Evolutionary conservation across 2,797 vertebrate species (phyloP).

Genomic region (Lutjanus argentimaculatus): DNA sequence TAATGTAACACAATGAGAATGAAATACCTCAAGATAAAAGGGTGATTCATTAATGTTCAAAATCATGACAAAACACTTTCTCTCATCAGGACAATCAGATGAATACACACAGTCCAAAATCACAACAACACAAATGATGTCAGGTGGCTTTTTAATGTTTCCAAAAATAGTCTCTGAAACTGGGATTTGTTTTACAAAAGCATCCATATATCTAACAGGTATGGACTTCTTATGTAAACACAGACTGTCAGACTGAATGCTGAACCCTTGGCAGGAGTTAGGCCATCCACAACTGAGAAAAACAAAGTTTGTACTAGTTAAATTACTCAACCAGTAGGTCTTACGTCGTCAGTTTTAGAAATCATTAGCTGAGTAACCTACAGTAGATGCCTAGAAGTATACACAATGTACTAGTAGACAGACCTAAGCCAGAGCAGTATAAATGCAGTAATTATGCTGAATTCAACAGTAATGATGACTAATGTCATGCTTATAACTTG

Average conservation of each 20-base stretch:
- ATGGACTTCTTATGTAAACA: slow-evolving; percentile 84
- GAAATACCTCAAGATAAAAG: neutral
- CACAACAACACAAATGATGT: slow-evolving; percentile 66
- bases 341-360: slow-evolving; percentile 50
- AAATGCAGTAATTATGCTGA: slow-evolving; percentile 55
- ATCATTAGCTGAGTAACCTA: slow-evolving; percentile 47
- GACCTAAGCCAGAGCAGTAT: slow-evolving; percentile 52
- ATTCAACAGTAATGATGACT: slow-evolving; percentile 40
- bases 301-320: slow-evolving; percentile 33
- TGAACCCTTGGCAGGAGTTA: slow-evolving; percentile 67
- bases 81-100: neutral
- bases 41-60: neutral
- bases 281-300: slow-evolving; percentile 60
- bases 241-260: slow-evolving; percentile 74
- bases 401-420: slow-evolving; percentile 47
- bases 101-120: slow-evolving; percentile 27
- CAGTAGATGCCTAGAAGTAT: slow-evolving; percentile 49
- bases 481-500: slow-evolving; percentile 39
- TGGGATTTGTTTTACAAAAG: slow-evolving; percentile 85
- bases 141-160: slow-evolving; percentile 85
- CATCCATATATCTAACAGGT: slow-evolving; percentile 77
- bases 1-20: neutral
- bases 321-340: slow-evolving; percentile 46
- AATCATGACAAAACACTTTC: neutral
- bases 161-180: slow-evolving; percentile 86